These are phyloP conservation scores for Leptopilina boulardi DNA, from an alignment of 1,140 invertebrate species.

Conservation along the genomic window DNA sequence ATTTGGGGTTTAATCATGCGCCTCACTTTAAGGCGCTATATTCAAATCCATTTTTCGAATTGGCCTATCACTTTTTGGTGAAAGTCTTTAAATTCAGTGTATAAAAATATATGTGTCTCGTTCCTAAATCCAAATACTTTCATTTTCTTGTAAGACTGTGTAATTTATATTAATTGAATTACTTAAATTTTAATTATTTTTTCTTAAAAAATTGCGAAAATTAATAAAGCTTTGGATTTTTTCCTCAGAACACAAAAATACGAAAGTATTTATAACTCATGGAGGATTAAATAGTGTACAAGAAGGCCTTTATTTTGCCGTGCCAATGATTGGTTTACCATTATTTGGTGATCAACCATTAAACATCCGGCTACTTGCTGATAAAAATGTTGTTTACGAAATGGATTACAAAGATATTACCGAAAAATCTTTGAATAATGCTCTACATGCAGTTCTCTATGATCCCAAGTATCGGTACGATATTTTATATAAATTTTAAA, in stretches of 20 bases:
- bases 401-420: conserved; percentile 48
- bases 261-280: conserved; percentile 72
- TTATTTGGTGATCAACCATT: conserved; percentile 50
- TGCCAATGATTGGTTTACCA: conserved; percentile 72
- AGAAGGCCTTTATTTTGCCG: conserved; percentile 69
- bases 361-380: conserved; percentile 39
- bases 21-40: too few relatives aligned
- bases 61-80: too few relatives aligned
- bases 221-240: too few relatives aligned
- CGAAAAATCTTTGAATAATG: conserved; percentile 42
- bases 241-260: conserved; percentile 62
- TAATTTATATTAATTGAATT: too few relatives aligned
- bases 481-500: neutral
- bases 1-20: too few relatives aligned
- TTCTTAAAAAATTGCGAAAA: too few relatives aligned
- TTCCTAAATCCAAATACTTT: too few relatives aligned
- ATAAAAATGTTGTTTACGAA: conserved; percentile 42
- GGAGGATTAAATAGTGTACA: conserved; percentile 71
- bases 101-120: too few relatives aligned
- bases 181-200: too few relatives aligned
- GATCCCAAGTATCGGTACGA: conserved; percentile 48
- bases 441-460: conserved; percentile 47
- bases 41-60: too few relatives aligned
- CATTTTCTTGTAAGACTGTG: too few relatives aligned
- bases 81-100: too few relatives aligned